Percentiles rank a stretch among this genome's conserved stretches.
Evolutionary conservation across 2,888 invertebrate species (phyloP).

Genomic region (Drosophila phalerata): DNA sequence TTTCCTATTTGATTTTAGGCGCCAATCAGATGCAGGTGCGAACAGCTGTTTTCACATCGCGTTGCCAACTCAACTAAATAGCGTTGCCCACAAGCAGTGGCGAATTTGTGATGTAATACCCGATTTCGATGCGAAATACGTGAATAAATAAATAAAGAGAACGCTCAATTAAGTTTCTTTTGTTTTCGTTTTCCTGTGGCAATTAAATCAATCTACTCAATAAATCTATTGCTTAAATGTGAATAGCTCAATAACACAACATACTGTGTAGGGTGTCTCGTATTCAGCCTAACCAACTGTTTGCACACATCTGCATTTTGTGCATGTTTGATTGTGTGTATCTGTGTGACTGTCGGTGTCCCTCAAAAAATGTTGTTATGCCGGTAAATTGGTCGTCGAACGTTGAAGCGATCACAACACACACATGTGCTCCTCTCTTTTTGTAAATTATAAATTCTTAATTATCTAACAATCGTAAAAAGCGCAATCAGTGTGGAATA

Average conservation of each 20-base stretch:
- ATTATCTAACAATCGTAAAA: slow-evolving; percentile 63
- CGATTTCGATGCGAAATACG: slow-evolving; percentile 11
- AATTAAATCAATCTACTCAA: slow-evolving; percentile 27
- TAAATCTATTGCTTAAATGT: slow-evolving; percentile 1
- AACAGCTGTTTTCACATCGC: slow-evolving; percentile 54
- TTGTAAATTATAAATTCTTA: slow-evolving; percentile 52
- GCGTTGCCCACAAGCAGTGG: slow-evolving; percentile 19
- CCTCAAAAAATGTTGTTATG: slow-evolving; percentile 40
- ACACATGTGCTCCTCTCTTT: slow-evolving; percentile 16
- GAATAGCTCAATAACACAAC: slow-evolving; percentile 8
- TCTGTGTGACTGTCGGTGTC: slow-evolving; percentile 22
- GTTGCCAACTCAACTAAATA: slow-evolving; percentile 58
- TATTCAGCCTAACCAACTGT: slow-evolving; percentile 18
- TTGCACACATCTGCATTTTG: slow-evolving; percentile 13
- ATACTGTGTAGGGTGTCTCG: slow-evolving; percentile 37
- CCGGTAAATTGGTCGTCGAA: slow-evolving; percentile 53
- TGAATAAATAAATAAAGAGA: slow-evolving; percentile 24
- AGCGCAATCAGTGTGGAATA: slow-evolving; percentile 55
- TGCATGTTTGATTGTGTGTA: not conserved
- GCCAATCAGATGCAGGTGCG: slow-evolving; percentile 36
- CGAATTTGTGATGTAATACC: slow-evolving; percentile 56
- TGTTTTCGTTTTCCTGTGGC: slow-evolving; percentile 6
- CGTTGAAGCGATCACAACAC: slow-evolving; percentile 38
- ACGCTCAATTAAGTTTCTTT: slow-evolving; percentile 22
- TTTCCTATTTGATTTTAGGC: not conserved